A percentile compares a stretch with the other conserved stretches of the same genome.
These are phyloP conservation scores for Lochmaea crataegi DNA, from an alignment of 2,888 invertebrate species.

Conservation along the genomic window DNA sequence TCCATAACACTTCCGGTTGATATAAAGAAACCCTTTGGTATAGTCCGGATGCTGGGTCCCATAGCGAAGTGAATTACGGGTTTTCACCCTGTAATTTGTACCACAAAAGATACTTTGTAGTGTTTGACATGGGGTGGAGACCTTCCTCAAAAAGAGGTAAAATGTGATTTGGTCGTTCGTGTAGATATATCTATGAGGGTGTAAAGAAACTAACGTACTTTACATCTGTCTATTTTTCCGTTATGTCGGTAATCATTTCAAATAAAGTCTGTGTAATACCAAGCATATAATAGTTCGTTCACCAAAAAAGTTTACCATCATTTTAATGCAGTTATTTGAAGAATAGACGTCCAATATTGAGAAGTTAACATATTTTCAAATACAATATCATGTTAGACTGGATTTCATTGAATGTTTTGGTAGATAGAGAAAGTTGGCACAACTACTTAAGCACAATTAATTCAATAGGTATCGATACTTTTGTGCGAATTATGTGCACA, in stretches of 20 bases:
- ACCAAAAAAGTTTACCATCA: too few species aligned
- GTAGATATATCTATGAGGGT: slow-evolving; percentile 21
- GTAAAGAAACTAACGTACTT: slow-evolving; percentile 21
- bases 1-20: slow-evolving; percentile 63
- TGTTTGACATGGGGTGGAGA: slow-evolving; percentile 58
- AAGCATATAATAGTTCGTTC: not conserved
- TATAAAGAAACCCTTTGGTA: slow-evolving; percentile 61
- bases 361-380: too few species aligned
- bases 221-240: slow-evolving; percentile 34
- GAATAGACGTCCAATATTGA: too few species aligned
- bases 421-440: too few species aligned
- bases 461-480: too few species aligned
- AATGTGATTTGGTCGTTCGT: slow-evolving; percentile 41
- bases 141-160: slow-evolving; percentile 57
- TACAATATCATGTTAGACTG: too few species aligned
- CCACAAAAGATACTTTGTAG: slow-evolving; percentile 61
- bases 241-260: not conserved
- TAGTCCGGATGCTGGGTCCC: slow-evolving; percentile 61
- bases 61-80: slow-evolving; percentile 62
- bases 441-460: too few species aligned
- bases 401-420: too few species aligned
- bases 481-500: too few species aligned
- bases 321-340: too few species aligned
- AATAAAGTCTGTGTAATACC: not conserved
- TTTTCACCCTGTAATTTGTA: slow-evolving; percentile 63